Evolutionary conservation across 2,888 invertebrate genomes (phyloP).

Genomic region (Cephus rjabovi): DNA sequence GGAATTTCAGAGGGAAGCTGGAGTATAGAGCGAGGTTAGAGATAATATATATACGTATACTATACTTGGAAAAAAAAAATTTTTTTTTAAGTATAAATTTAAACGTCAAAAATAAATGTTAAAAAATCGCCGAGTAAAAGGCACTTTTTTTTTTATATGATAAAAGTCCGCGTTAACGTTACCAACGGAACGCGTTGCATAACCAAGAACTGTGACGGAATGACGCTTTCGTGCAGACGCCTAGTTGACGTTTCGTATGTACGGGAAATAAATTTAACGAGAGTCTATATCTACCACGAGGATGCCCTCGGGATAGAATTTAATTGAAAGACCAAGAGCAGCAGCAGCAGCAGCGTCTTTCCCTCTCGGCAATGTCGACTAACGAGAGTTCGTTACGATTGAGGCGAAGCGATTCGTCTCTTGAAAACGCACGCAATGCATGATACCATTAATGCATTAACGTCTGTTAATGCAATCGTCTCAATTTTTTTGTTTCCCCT

Average conservation of each 20-base stretch:
- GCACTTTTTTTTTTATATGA: neutral
- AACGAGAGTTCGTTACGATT: neutral
- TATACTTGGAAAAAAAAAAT: neutral
- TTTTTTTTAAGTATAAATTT: neutral
- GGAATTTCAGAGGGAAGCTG: neutral
- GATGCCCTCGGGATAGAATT: neutral
- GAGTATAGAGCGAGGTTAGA: too few species aligned
- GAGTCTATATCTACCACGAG: neutral
- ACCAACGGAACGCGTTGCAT: neutral
- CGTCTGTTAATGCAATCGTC: neutral
- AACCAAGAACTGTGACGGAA: neutral
- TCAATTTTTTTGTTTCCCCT: neutral
- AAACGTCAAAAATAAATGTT: neutral
- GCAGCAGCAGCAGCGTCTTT: neutral
- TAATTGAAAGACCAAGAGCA: neutral
- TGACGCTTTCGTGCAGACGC: neutral
- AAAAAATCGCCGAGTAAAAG: neutral
- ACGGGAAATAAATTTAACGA: neutral
- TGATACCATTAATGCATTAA: neutral
- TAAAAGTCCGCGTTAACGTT: neutral
- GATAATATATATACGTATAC: too few species aligned
- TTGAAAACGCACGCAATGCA: neutral
- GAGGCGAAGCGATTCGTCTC: neutral
- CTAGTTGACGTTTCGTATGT: neutral
- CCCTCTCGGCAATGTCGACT: neutral